Evolutionary conservation across 2,888 invertebrate genomes (phyloP).

Genomic region (Orthosia gracilis): DNA sequence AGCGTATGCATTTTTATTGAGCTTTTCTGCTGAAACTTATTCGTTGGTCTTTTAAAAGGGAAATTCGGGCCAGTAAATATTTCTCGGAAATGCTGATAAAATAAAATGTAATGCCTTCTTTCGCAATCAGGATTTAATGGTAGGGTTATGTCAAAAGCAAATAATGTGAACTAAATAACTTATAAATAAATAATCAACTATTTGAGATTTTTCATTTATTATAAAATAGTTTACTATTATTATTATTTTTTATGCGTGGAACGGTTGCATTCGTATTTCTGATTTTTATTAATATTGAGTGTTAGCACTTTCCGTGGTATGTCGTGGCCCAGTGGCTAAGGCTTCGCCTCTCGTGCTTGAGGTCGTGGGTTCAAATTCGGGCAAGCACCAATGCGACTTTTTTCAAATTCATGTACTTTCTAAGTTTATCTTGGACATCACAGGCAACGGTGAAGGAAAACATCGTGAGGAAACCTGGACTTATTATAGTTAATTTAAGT

Average conservation of each 20-base stretch:
- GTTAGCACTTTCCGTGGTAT: not conserved
- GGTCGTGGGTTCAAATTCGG: too few species aligned
- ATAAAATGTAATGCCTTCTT: not conserved
- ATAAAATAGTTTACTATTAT: not conserved
- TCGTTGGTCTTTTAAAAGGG: constrained; percentile 12
- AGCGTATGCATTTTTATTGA: constrained; percentile 42
- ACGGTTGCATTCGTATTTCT: not conserved
- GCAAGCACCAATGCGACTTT: too few species aligned
- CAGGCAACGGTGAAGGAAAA: too few species aligned
- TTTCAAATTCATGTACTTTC: too few species aligned
- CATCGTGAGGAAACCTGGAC: too few species aligned
- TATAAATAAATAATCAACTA: not conserved
- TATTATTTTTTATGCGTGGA: not conserved
- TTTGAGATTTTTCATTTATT: not conserved
- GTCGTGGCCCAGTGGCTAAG: too few species aligned
- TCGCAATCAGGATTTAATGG: not conserved
- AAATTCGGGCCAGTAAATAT: not conserved
- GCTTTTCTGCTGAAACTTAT: constrained; percentile 27
- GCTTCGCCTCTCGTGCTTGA: too few species aligned
- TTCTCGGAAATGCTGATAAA: not conserved
- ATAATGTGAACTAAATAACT: not conserved
- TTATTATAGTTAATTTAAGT: too few species aligned
- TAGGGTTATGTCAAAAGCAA: not conserved
- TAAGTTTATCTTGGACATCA: too few species aligned
- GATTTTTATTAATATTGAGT: not conserved